These are phyloP conservation scores for Chrysochloris asiatica DNA, from an alignment of 2,113 vertebrate species.

Conservation along the genomic window DNA sequence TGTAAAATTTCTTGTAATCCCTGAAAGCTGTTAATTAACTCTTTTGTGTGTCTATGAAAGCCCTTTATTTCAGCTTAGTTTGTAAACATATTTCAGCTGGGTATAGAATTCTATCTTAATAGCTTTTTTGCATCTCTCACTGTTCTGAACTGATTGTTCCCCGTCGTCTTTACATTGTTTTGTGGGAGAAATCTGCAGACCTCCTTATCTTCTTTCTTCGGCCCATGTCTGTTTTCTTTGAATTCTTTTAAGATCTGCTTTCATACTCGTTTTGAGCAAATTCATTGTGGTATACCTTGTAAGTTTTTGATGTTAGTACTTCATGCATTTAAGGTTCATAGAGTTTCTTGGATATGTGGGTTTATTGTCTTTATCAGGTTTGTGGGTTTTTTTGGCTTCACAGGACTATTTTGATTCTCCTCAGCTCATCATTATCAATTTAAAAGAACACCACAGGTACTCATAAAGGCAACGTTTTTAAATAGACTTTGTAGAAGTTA, in stretches of 20 bases:
- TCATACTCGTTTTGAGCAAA: not conserved
- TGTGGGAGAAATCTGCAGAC: not conserved
- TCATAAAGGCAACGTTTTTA: not conserved
- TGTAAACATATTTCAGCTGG: conserved; percentile 3
- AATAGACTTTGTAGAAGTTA: not conserved
- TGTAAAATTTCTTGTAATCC: not conserved
- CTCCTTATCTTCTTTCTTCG: not conserved
- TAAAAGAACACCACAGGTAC: not conserved
- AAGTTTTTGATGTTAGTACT: not conserved
- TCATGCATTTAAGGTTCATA: not conserved
- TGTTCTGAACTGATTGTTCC: not conserved
- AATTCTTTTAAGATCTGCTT: not conserved
- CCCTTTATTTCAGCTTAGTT: not conserved
- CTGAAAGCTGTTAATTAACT: not conserved
- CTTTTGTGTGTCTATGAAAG: not conserved
- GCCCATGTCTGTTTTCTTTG: not conserved
- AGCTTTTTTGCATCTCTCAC: not conserved
- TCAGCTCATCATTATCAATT: not conserved
- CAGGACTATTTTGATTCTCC: not conserved
- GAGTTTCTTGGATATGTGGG: not conserved
- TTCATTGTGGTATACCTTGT: not conserved
- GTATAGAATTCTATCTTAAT: not conserved
- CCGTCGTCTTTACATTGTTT: not conserved
- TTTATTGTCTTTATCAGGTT: not conserved
- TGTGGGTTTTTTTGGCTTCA: not conserved